Evolutionary conservation across 1,140 invertebrate species (phyloP).

Genomic region (Megalopta genalis): DNA sequence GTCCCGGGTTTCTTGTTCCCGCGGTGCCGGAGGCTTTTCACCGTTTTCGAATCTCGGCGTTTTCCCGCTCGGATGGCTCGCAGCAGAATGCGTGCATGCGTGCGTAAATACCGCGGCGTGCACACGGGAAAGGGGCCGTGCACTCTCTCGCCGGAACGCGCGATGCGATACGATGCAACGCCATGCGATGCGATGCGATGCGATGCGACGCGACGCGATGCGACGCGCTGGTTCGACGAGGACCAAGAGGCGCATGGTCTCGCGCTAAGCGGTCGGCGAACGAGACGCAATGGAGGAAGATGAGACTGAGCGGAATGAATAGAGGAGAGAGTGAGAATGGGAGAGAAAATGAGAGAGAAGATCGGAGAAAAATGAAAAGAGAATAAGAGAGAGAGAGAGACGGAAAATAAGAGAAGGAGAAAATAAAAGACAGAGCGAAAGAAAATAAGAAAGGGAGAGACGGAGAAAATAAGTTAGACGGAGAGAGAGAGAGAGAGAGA

Average conservation of each 20-base stretch:
- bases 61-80: conserved; percentile 40
- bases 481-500: too few relatives aligned
- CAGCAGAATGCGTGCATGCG: conserved; percentile 22
- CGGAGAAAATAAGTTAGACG: too few relatives aligned
- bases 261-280: conserved; percentile 8
- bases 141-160: conserved; percentile 10
- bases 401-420: too few relatives aligned
- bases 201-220: too few relatives aligned
- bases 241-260: not conserved
- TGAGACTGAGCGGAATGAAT: not conserved
- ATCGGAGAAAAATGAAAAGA: too few relatives aligned
- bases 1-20: not conserved
- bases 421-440: too few relatives aligned
- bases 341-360: not conserved
- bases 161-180: not conserved
- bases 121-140: not conserved
- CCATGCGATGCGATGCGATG: not conserved
- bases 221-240: not conserved
- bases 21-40: not conserved
- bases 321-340: not conserved
- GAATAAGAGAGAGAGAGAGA: too few relatives aligned
- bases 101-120: conserved; percentile 18
- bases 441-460: too few relatives aligned
- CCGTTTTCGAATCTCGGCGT: conserved; percentile 34
- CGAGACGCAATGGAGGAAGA: conserved; percentile 4